phyloP scores from a whole-genome alignment of 1,140 invertebrate genomes.

The Drosophila ogumai region DNA sequence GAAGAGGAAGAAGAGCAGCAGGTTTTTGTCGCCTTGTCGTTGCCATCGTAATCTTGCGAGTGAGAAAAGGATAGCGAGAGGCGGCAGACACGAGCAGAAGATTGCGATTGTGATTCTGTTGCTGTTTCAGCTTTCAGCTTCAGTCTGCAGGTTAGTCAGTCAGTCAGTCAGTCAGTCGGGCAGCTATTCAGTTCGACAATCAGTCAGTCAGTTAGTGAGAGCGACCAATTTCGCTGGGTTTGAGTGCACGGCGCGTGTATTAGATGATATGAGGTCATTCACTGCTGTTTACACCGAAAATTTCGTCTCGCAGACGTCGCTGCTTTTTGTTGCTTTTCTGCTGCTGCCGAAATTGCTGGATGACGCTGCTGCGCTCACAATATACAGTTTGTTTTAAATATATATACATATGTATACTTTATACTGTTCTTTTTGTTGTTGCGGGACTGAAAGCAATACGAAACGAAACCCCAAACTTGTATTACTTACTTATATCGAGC shows the following conservation, averaged over 20 bases:
- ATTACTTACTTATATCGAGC: conserved; percentile 62
- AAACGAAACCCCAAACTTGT: conserved; percentile 59
- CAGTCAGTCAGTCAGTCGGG: conserved; percentile 20
- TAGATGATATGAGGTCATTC: conserved; percentile 84
- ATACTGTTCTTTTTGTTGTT: conserved; percentile 18
- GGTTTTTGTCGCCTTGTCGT: conserved; percentile 56
- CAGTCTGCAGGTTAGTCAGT: conserved; percentile 74
- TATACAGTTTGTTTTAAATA: conserved; percentile 35
- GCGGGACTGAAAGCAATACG: conserved; percentile 46
- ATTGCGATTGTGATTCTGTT: conserved; percentile 58
- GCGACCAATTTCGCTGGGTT: conserved; percentile 52
- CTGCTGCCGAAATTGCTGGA: conserved; percentile 45
- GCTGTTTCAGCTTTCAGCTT: conserved; percentile 41
- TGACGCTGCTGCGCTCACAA: conserved; percentile 62
- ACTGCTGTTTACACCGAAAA: conserved; percentile 81
- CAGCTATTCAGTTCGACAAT: conserved; percentile 26
- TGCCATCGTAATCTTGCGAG: conserved; percentile 31
- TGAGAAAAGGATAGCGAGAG: conserved; percentile 1
- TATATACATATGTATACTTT: not conserved
- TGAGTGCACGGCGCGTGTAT: conserved; percentile 80
- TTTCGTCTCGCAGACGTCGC: conserved; percentile 65
- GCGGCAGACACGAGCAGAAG: conserved; percentile 8
- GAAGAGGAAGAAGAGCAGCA: conserved; percentile 50
- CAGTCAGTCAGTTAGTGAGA: conserved; percentile 28
- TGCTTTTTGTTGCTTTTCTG: conserved; percentile 22